Conservation (phyloP, 2,113 vertebrate genomes). For the Psilopsiagon aymara region DNA sequence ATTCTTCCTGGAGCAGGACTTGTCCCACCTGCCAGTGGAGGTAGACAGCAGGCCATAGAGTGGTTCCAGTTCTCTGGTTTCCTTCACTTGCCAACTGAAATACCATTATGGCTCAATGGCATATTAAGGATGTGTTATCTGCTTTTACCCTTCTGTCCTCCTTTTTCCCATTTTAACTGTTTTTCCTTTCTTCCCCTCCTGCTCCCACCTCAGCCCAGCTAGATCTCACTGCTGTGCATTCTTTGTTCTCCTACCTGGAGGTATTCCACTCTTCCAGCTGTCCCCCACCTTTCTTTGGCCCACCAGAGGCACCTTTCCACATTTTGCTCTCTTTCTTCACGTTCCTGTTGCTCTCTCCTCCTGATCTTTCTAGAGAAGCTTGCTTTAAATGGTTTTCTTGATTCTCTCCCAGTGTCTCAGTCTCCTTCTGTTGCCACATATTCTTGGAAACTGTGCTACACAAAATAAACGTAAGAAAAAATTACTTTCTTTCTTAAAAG, state of each 20-base stretch:
- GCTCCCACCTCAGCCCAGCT: not conserved
- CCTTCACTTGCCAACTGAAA: not conserved
- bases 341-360: constrained; percentile 29
- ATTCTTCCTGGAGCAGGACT: not conserved
- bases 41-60: not conserved
- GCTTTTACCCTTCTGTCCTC: not conserved
- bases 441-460: constrained; percentile 64
- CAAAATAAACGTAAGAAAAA: constrained; percentile 30
- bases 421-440: constrained; percentile 55
- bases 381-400: constrained; percentile 58
- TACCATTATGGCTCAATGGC: not conserved
- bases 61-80: not conserved
- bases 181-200: not conserved
- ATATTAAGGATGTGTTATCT: not conserved
- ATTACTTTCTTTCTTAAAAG: not conserved
- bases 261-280: constrained; percentile 61
- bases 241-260: constrained; percentile 46
- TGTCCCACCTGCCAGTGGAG: not conserved
- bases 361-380: constrained; percentile 22
- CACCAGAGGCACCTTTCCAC: constrained; percentile 53
- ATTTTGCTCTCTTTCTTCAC: constrained; percentile 49
- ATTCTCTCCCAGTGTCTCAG: constrained; percentile 26
- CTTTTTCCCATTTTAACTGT: not conserved
- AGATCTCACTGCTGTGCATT: not conserved
- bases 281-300: constrained; percentile 58